Percentiles rank a stretch among this genome's conserved stretches.
These are phyloP conservation scores for Ochropacha duplaris DNA, from an alignment of 2,888 invertebrate species.

Conservation along the genomic window DNA sequence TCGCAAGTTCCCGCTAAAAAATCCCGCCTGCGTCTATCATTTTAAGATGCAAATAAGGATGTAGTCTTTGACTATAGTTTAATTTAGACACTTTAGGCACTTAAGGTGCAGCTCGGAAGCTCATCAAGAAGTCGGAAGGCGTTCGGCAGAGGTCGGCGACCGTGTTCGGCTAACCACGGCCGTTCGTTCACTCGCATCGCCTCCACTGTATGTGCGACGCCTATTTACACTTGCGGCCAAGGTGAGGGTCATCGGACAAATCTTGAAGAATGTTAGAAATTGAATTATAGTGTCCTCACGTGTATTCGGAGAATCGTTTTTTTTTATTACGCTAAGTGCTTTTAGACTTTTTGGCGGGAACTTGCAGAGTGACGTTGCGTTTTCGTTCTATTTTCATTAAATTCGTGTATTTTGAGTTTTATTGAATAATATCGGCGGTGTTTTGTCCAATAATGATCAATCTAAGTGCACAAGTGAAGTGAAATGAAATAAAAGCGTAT, in stretches of 20 bases:
- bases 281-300: slow-evolving; percentile 41
- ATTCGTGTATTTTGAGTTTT: no score
- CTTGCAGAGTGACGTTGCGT: no score
- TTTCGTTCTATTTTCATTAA: no score
- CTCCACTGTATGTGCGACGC: slow-evolving; percentile 28
- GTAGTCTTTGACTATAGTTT: slow-evolving; percentile 39
- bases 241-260: slow-evolving; percentile 60
- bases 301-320: no score
- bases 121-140: slow-evolving; percentile 61
- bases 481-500: no score
- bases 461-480: no score
- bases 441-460: no score
- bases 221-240: slow-evolving; percentile 65
- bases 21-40: background rate
- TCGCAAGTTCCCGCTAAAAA: no score
- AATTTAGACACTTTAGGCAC: background rate
- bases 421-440: no score
- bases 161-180: slow-evolving; percentile 64
- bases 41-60: slow-evolving; percentile 26
- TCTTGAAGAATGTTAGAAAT: slow-evolving; percentile 27
- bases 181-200: slow-evolving; percentile 63
- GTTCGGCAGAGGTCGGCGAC: slow-evolving; percentile 65
- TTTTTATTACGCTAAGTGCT: no score
- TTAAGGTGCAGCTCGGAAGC: slow-evolving; percentile 43
- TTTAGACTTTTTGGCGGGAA: no score